These are phyloP conservation scores for Nycteola revayana DNA, from an alignment of 2,888 invertebrate species.

Conservation along the genomic window DNA sequence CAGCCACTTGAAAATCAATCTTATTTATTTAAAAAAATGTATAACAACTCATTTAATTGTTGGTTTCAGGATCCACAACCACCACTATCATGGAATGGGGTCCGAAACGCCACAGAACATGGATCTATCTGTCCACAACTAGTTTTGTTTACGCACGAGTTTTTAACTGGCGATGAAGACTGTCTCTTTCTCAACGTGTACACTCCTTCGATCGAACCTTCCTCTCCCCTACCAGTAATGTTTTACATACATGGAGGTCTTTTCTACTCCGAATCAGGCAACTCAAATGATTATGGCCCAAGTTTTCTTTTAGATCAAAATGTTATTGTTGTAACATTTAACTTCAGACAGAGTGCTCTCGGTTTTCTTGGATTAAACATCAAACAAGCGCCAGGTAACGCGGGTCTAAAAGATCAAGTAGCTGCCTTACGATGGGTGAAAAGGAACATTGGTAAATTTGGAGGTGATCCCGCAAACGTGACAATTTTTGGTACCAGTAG, in stretches of 20 bases:
- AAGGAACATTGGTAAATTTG: constrained; percentile 27
- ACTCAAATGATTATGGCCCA: constrained; percentile 17
- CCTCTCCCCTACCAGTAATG: constrained; percentile 14
- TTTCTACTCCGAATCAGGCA: constrained; percentile 8
- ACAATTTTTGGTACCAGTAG: constrained; percentile 36
- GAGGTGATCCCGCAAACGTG: constrained; percentile 32
- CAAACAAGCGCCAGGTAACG: constrained; percentile 76
- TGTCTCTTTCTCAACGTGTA: constrained; percentile 22
- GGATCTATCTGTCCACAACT: constrained; percentile 23
- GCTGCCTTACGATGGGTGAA: constrained; percentile 32
- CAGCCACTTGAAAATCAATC: no score
- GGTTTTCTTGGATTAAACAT: constrained; percentile 75
- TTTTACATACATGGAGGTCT: constrained; percentile 16
- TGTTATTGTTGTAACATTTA: constrained; percentile 52
- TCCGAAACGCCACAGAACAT: constrained; percentile 18
- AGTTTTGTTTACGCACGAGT: background rate
- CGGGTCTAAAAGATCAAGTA: constrained; percentile 61
- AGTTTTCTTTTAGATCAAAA: constrained; percentile 21
- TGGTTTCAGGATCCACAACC: constrained; percentile 30
- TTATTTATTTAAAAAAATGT: no score
- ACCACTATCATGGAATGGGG: constrained; percentile 26
- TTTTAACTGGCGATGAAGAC: constrained; percentile 13
- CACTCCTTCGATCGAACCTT: constrained; percentile 8
- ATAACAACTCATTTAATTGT: no score
- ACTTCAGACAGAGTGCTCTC: constrained; percentile 67